A percentile compares a stretch with the other conserved stretches of the same genome.
Conservation (phyloP, 2,113 vertebrate genomes). For the Spilogale gracilis region DNA sequence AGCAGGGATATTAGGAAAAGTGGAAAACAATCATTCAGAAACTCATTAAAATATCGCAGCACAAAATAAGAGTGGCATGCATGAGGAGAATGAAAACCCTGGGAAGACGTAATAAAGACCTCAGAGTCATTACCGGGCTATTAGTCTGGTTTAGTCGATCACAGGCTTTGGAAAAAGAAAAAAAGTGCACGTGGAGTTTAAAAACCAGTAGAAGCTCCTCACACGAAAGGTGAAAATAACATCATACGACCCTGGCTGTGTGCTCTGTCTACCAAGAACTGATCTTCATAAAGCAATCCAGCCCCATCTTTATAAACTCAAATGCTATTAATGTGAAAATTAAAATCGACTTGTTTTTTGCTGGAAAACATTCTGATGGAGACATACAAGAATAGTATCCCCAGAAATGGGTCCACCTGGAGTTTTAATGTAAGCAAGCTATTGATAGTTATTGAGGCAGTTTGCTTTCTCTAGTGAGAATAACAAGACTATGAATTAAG, state of each 20-base stretch:
- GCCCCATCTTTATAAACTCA: neutral
- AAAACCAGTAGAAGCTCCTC: neutral
- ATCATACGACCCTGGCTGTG: neutral
- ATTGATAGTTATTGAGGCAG: neutral
- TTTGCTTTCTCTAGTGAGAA: neutral
- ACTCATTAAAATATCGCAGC: conserved; percentile 81
- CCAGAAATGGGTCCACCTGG: neutral
- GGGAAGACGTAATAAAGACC: conserved; percentile 69
- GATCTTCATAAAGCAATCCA: conserved; percentile 43
- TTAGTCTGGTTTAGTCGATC: conserved; percentile 39
- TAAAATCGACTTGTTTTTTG: conserved; percentile 19
- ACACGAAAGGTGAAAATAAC: neutral
- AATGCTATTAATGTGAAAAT: neutral
- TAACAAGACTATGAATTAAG: neutral
- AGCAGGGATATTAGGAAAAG: conserved; percentile 72
- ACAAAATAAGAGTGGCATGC: neutral
- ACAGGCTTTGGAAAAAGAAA: neutral
- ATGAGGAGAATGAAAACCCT: conserved; percentile 51
- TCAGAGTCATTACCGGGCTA: conserved; percentile 4
- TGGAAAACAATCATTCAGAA: conserved; percentile 82
- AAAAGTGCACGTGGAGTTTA: neutral
- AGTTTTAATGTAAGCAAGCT: neutral
- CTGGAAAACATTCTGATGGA: neutral
- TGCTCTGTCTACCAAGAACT: neutral
- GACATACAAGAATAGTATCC: neutral